Conservation (phyloP, 2,113 vertebrate genomes). For the Myiozetetes cayanensis region DNA sequence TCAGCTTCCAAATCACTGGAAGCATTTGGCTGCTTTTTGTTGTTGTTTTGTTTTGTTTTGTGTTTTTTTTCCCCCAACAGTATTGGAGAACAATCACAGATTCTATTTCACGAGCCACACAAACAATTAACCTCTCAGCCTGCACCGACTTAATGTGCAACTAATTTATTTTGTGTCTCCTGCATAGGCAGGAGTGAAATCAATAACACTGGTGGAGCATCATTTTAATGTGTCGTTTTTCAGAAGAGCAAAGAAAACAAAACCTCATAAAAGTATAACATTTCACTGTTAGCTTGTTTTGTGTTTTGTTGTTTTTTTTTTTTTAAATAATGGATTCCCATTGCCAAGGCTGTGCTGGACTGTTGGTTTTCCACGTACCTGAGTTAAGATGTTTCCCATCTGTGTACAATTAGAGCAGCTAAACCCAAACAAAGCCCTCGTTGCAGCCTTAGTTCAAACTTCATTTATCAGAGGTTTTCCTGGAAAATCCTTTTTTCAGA, state of each 20-base stretch:
- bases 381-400: not conserved
- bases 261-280: not conserved
- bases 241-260: not conserved
- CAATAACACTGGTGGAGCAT: not conserved
- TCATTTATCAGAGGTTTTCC: not conserved
- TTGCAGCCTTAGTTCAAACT: not conserved
- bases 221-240: not conserved
- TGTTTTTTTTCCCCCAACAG: not conserved
- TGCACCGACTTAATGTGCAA: not conserved
- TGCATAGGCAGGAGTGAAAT: not conserved
- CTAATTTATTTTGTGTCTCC: not conserved
- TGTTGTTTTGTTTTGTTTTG: no score
- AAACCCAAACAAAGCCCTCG: not conserved
- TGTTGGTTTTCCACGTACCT: not conserved
- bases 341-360: not conserved
- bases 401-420: not conserved
- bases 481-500: not conserved
- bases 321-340: not conserved
- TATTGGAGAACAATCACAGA: not conserved
- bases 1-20: not conserved
- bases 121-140: not conserved
- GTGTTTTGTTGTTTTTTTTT: not conserved
- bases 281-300: not conserved
- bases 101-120: not conserved
- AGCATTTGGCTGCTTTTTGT: not conserved